A percentile compares a stretch with the other conserved stretches of the same genome.
phyloP scores from a whole-genome alignment of 2,888 invertebrate genomes.

The Lobophora halterata region DNA sequence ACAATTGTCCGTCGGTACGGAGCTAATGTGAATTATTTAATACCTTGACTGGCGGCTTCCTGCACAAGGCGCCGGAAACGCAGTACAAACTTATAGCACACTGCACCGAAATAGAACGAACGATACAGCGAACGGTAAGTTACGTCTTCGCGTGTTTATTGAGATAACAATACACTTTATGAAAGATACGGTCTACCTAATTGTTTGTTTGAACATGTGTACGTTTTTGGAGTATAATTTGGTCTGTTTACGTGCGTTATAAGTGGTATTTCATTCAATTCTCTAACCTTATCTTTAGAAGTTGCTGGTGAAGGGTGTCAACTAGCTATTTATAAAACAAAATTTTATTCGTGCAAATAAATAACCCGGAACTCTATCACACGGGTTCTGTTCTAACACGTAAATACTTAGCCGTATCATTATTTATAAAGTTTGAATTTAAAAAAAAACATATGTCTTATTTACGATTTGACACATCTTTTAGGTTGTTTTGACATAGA shows the following conservation, averaged over 20 bases:
- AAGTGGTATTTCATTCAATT: conserved; percentile 10
- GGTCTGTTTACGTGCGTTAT: conserved; percentile 13
- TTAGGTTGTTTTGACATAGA: no score
- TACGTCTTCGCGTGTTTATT: conserved; percentile 34
- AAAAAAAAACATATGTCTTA: no score
- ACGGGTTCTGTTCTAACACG: no score
- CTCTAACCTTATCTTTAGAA: no score
- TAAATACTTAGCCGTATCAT: no score
- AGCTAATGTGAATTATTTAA: conserved; percentile 45
- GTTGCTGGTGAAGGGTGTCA: no score
- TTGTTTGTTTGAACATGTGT: conserved; percentile 21
- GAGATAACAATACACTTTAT: conserved; percentile 28
- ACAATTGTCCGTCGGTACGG: conserved; percentile 41
- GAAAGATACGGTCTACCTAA: conserved; percentile 23
- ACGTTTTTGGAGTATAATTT: conserved; percentile 25
- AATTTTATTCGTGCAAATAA: no score
- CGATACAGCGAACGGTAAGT: conserved; percentile 58
- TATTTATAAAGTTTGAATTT: no score
- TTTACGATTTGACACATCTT: no score
- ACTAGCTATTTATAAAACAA: no score
- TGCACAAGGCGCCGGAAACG: conserved; percentile 57
- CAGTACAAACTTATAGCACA: conserved; percentile 43
- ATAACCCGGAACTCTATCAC: no score
- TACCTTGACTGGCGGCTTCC: conserved; percentile 64
- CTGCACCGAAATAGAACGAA: conserved; percentile 61